Evolutionary conservation across 1,140 invertebrate genomes (phyloP), one percentile per base, ranked within the genome.

Genomic region (Propsilocerus akamusi): DNA sequence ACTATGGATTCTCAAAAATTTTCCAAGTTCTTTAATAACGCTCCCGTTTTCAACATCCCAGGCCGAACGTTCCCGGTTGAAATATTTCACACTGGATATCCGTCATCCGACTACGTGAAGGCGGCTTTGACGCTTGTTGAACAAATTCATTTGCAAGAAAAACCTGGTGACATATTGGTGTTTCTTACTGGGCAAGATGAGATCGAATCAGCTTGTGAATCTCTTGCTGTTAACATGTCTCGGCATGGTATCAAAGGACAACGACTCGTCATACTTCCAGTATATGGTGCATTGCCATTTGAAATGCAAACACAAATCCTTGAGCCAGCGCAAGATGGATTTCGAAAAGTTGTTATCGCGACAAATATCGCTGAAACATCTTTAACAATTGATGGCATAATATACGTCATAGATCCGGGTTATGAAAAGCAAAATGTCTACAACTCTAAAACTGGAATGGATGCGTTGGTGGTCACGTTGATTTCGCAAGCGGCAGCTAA

Each of bases 331-430:
- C 93, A 93, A 0, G 86, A 92, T 5, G 90, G 82, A 49, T 94
- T 96, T 0, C 72, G 93, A 17, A 97, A 98, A 71, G 80, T 95
- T 20, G 95, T 99, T 0, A 91, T 99, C 0, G 97, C 95, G 0
- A 99, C 97, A 0, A 99, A 99, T 63, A 99, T 99, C 57, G 97
- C 97, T 0, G 97, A 99, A 73, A 99, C 97, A 0, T 99, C 95
- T 0, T 70, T 99, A 4, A 99, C 97, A 1, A 99, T 99, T 59
- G 97, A 99, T 63, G 97, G 97, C 51, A 94, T 99, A n/a, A 96
- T 99, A 5, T 99, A 97, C 71, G 97, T 99, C 1, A 99, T 99
- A 61, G 97, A 99, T 73, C 95, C 97, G n/a, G 97, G 97, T 12
- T 99, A 99, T 74, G 92, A 95, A 1, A 99, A 99, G 67, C 97